Evolutionary conservation across 2,113 vertebrate species (phyloP).

Genomic region (Apteryx mantelli): DNA sequence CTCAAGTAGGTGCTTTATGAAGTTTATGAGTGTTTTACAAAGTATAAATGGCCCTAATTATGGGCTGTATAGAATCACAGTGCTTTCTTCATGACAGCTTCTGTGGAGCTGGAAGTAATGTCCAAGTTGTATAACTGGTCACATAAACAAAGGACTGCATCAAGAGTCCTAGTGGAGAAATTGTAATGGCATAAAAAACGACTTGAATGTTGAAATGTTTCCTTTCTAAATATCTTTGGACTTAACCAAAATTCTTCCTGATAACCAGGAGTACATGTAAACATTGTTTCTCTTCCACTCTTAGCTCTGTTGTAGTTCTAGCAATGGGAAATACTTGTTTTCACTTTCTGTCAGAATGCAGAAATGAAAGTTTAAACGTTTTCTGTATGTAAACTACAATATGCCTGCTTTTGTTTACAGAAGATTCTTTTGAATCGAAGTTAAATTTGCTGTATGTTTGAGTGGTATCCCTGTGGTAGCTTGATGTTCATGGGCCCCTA

Average conservation of each 20-base stretch:
- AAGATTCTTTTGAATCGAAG: not conserved
- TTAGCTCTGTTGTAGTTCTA: not conserved
- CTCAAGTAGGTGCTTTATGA: not conserved
- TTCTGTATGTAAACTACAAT: not conserved
- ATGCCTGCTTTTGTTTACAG: not conserved
- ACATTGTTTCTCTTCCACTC: not conserved
- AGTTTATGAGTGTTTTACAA: too few species aligned
- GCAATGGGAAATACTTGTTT: not conserved
- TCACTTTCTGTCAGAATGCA: not conserved
- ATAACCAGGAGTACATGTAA: not conserved
- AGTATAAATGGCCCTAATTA: not conserved
- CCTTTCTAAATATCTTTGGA: not conserved
- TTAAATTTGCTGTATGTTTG: not conserved
- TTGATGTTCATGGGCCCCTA: not conserved
- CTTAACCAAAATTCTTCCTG: not conserved
- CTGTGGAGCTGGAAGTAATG: not conserved
- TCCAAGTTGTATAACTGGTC: not conserved
- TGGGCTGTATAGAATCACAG: too few species aligned
- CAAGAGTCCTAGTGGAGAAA: not conserved
- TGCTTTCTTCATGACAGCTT: not conserved
- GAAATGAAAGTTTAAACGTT: not conserved
- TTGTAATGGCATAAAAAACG: not conserved
- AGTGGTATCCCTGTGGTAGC: not conserved
- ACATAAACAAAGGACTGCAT: not conserved
- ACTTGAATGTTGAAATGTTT: not conserved